Evolutionary conservation across 2,113 vertebrate genomes (phyloP), one percentile per base, ranked within the genome.

Genomic region (Oreochromis tanganicae): DNA sequence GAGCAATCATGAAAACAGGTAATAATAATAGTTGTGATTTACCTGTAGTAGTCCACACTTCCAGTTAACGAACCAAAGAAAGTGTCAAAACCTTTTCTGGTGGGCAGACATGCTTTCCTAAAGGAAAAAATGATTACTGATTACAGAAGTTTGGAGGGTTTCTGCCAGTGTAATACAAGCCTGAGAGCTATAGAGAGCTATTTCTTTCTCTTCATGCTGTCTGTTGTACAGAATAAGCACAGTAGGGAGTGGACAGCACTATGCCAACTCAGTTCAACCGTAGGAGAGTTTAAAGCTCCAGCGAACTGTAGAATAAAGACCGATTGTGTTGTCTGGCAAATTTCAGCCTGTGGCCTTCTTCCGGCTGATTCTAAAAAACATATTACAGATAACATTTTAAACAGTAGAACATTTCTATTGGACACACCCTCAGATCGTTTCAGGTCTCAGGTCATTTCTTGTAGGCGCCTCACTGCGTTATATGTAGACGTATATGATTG

Each of bases 31-130:
- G 2, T 6, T 2, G 38, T 17, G 24, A 3, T 27, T 81, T 61
- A 95, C 95, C 93, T 98, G 92, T 99, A 99, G 87, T 99, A 98
- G 95, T 99, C 98, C 90, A 99, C 98, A 0, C 98, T 99, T 89
- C 98, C 98, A 0, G 98, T 99, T 92, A 99, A 92, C 0, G 98
- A 98, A 80, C 98, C 98, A 81, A 99, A 96, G 96, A 98, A 99
- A 83, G 96, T 97, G 95, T 99, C 96, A 0, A 99, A 99, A 27
- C 98, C 98, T 46, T 98, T 96, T 4, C 97, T 97, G 2, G 98
- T 99, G 55, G 98, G 98, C 83, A 99, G 95, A 68, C 98, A 99
- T 1, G 97, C 97, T 92, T 97, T 98, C 90, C 97, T 97, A 90
- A 95, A 97, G 93, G 97, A 38, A 83, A 41, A 68, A 68, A 41